phyloP scores from a whole-genome alignment of 2,888 invertebrate genomes.

The Parnassius apollo region DNA sequence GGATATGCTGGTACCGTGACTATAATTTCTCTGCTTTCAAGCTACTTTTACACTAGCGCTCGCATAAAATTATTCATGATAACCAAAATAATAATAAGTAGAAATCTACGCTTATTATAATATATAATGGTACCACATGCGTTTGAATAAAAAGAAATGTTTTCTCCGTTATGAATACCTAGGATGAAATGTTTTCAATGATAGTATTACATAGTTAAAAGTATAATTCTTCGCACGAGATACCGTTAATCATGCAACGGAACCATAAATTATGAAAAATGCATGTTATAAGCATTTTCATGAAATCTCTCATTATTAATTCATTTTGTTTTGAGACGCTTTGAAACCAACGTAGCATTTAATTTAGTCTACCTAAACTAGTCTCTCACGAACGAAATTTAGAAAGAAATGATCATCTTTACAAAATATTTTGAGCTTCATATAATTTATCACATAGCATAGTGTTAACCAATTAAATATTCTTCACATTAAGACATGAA shows the following conservation, averaged over 20 bases:
- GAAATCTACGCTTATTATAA: constrained; percentile 13
- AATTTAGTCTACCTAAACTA: constrained; percentile 27
- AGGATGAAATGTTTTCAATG: too few species aligned
- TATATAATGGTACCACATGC: neutral
- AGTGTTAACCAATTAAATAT: constrained; percentile 17
- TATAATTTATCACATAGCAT: constrained; percentile 23
- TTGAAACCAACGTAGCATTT: constrained; percentile 16
- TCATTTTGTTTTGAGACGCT: constrained; percentile 15
- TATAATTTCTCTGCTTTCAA: constrained; percentile 25
- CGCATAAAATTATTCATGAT: constrained; percentile 16
- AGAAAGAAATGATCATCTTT: constrained; percentile 19
- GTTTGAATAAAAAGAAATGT: neutral
- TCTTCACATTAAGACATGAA: neutral
- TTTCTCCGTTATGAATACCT: too few species aligned
- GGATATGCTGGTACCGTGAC: constrained; percentile 59
- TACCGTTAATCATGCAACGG: neutral
- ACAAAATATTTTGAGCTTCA: constrained; percentile 25
- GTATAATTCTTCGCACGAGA: neutral
- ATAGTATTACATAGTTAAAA: neutral
- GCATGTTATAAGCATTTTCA: neutral
- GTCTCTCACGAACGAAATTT: constrained; percentile 19
- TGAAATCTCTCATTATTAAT: neutral
- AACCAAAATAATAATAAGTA: constrained; percentile 19
- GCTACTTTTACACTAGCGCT: constrained; percentile 24
- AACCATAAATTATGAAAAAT: neutral